phyloP scores from a whole-genome alignment of 1,140 invertebrate genomes.

The Aethina tumida region DNA sequence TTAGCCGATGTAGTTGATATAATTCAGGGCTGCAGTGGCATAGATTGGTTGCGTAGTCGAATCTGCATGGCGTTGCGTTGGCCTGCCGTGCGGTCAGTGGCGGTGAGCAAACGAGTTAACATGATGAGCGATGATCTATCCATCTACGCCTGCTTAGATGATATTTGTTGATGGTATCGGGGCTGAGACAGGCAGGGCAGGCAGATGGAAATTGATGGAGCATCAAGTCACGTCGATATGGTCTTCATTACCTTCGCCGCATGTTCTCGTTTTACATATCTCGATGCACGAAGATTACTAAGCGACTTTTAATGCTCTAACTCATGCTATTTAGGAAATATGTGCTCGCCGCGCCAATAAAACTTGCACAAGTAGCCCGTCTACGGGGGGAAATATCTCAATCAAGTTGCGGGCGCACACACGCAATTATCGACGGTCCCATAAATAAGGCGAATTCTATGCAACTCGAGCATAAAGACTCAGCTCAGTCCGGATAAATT shows the following conservation, averaged over 20 bases:
- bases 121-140: too few relatives aligned
- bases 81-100: too few relatives aligned
- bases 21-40: too few relatives aligned
- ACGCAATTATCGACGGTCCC: too few relatives aligned
- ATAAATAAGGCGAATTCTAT: too few relatives aligned
- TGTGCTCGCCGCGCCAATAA: constrained; percentile 13
- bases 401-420: constrained; percentile 12
- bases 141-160: constrained; percentile 5
- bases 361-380: constrained; percentile 7
- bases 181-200: too few relatives aligned
- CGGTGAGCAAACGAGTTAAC: too few relatives aligned
- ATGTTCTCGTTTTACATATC: constrained; percentile 31
- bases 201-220: constrained; percentile 20
- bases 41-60: too few relatives aligned
- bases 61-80: background rate
- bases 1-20: too few relatives aligned
- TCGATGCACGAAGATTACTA: constrained; percentile 29
- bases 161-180: constrained; percentile 21
- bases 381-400: constrained; percentile 14
- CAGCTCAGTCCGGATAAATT: too few relatives aligned
- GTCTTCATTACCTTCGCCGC: constrained; percentile 35
- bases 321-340: constrained; percentile 30
- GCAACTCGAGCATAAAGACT: too few relatives aligned
- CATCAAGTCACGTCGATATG: constrained; percentile 24
- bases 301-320: constrained; percentile 30